Evolutionary conservation across 2,113 vertebrate genomes (phyloP).

Genomic region (Theropithecus gelada): DNA sequence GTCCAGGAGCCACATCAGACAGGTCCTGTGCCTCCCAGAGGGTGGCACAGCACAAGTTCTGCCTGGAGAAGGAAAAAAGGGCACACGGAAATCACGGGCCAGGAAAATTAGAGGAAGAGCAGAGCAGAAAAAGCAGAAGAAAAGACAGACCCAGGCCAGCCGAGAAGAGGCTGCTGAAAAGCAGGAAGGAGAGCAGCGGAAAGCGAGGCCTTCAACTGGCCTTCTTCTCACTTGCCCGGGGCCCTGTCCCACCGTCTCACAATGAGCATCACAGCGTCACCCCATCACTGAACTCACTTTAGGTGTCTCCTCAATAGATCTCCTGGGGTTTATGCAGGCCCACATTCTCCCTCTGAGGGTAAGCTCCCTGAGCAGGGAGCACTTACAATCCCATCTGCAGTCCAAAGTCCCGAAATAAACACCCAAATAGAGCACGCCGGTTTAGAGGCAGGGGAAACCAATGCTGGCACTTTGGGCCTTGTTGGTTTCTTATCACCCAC

Average conservation of each 20-base stretch:
- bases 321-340: not conserved
- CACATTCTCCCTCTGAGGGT: not conserved
- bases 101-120: not conserved
- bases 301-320: accelerated
- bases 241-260: not conserved
- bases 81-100: accelerated
- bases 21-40: not conserved
- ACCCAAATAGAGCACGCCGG: not conserved
- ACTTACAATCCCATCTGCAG: not conserved
- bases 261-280: not conserved
- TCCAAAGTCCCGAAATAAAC: not conserved
- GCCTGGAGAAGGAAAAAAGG: not conserved
- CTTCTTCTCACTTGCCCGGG: not conserved
- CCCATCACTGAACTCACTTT: not conserved
- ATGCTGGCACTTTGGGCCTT: not conserved
- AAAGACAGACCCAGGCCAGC: not conserved
- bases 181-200: not conserved
- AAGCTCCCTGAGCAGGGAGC: not conserved
- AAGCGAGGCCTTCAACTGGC: not conserved
- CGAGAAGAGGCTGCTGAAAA: not conserved
- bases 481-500: not conserved
- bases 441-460: not conserved
- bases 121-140: not conserved
- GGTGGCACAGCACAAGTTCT: not conserved
- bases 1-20: not conserved